Conservation (phyloP, 2,797 vertebrate genomes). For the Thalassophryne amazonica region DNA sequence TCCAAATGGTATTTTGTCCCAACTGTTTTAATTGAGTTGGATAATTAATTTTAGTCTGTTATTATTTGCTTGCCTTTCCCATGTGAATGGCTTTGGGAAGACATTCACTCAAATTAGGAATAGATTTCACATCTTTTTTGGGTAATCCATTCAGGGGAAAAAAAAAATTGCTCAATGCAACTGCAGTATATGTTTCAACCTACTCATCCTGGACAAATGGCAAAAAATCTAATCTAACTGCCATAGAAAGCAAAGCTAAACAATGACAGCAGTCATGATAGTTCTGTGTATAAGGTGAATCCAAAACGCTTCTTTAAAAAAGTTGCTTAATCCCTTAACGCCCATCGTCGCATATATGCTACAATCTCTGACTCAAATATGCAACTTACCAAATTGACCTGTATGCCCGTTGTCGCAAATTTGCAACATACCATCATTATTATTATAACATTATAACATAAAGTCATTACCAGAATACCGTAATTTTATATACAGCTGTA, state of each 20-base stretch:
- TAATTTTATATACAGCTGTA: too few species aligned
- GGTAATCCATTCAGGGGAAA: slow-evolving; percentile 9
- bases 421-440: too few species aligned
- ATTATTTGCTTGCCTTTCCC: slow-evolving; percentile 56
- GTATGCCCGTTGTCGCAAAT: too few species aligned
- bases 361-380: too few species aligned
- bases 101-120: slow-evolving; percentile 15
- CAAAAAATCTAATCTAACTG: slow-evolving; percentile 21
- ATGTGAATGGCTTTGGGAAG: slow-evolving; percentile 17
- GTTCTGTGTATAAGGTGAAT: too few species aligned
- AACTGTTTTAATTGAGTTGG: slow-evolving; percentile 33
- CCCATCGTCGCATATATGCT: too few species aligned
- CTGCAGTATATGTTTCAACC: slow-evolving; percentile 16
- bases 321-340: too few species aligned
- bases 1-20: slow-evolving; percentile 31
- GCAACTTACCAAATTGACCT: too few species aligned
- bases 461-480: too few species aligned
- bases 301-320: too few species aligned
- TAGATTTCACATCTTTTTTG: slow-evolving; percentile 6
- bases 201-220: slow-evolving; percentile 31
- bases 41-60: slow-evolving; percentile 49
- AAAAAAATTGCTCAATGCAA: slow-evolving; percentile 10
- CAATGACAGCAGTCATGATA: slow-evolving; percentile 22
- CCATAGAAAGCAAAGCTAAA: slow-evolving; percentile 31
- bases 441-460: too few species aligned